Evolutionary conservation across 2,888 invertebrate species (phyloP), one percentile per base, ranked within the genome.

Genomic region (Coelogynopora nodosa): DNA sequence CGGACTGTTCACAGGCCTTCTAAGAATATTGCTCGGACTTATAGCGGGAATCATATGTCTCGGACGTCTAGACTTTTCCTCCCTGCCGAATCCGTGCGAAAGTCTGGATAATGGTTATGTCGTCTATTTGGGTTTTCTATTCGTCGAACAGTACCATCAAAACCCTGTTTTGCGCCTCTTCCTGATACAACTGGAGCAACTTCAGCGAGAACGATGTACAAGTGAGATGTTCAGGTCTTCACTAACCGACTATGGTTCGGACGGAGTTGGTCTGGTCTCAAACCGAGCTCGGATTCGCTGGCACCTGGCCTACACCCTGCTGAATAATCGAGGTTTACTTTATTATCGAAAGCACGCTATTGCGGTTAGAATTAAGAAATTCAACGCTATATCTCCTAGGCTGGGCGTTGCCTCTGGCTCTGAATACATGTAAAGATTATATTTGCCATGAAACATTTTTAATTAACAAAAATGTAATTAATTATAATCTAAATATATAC

Each of bases 41-140:
- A 13, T 85, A 5, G 30, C 67, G 23, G 67, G 67, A 23, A 67
- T 85, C 0, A 67, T 85, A 28, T 85, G 85, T 28, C 67, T 85
- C n/a, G 27, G 67, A 28, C 67, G 85, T 28, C 67, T 85, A 27
- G 85, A 85, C 31, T 85, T 85, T 74, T 74, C 74, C 5, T 74
- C 74, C 74, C 27, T 74, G 27, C 74, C 74, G 27, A 74, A 74
- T 26, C 74, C 74, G 10, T 74, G 74, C 23, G 74, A 74, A 74
- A 74, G 74, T 74, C 27, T 74, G 74, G 74, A 74, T 26, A 74
- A 74, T 74, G 74, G 74, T 74, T 74, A 74, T 74, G 74, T 74
- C 27, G 74, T 26, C 27, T 74, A 74, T 74, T 74, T 74, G 74
- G 74, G 74, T 2, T 74, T 74, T 26, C 74, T 74, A 2, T 74